Conservation (phyloP, 2,797 vertebrate genomes). For the Phoeniculus purpureus region DNA sequence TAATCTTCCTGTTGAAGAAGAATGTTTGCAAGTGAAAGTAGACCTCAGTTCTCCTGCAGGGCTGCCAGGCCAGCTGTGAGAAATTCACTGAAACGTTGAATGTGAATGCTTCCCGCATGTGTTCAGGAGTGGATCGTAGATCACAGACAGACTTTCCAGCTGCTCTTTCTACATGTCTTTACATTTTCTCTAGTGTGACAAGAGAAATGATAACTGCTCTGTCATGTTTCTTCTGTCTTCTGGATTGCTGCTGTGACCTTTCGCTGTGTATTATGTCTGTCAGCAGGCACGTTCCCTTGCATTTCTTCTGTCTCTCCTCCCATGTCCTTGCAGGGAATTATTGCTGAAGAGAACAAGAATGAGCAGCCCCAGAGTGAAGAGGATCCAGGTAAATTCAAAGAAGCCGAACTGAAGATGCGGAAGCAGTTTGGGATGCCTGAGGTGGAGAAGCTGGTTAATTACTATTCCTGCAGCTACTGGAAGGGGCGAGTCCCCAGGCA, state of each 20-base stretch:
- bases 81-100: background rate
- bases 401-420: conserved; percentile 95
- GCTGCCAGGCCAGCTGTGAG: background rate
- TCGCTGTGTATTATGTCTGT: background rate
- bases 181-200: background rate
- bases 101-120: background rate
- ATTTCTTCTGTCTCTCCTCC: background rate
- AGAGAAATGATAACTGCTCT: background rate
- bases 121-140: background rate
- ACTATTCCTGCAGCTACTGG: conserved; percentile 98
- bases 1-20: background rate
- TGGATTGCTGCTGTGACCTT: background rate
- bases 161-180: background rate
- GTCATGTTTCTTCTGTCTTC: background rate
- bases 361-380: conserved; percentile 87
- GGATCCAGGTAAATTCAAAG: conserved; percentile 93
- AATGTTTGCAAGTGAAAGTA: background rate
- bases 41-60: background rate
- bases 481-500: conserved; percentile 94
- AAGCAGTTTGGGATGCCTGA: conserved; percentile 96
- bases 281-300: background rate
- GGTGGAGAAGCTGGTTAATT: conserved; percentile 96
- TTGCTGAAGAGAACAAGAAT: conserved; percentile 94
- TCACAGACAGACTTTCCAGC: background rate
- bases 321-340: conserved; percentile 85